Evolutionary conservation across 2,797 vertebrate species (phyloP).

Genomic region (Lophotriccus pileatus): DNA sequence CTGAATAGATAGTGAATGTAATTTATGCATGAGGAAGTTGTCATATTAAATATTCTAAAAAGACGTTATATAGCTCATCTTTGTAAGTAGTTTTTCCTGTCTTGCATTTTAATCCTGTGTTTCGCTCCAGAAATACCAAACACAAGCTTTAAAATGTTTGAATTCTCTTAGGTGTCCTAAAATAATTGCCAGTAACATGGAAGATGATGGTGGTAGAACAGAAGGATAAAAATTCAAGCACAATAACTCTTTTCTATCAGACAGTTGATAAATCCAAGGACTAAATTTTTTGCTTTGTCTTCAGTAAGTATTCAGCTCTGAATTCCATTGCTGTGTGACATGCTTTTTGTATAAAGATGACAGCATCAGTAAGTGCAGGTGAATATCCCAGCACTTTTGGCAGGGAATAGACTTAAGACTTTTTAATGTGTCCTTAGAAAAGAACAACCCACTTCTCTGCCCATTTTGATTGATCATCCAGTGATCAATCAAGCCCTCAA

Average conservation of each 20-base stretch:
- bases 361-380: neutral
- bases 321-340: fast-evolving
- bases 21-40: neutral
- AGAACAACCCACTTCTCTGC: neutral
- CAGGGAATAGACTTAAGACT: neutral
- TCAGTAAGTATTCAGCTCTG: neutral
- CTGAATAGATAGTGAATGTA: neutral
- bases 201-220: neutral
- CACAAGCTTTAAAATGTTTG: neutral
- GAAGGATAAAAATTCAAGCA: neutral
- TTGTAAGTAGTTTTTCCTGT: neutral
- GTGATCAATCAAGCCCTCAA: neutral
- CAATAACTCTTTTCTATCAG: neutral
- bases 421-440: neutral
- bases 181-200: neutral
- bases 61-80: neutral
- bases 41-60: neutral
- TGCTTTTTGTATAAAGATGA: neutral
- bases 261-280: neutral
- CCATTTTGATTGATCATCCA: neutral
- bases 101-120: neutral
- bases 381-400: neutral
- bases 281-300: neutral
- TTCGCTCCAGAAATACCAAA: neutral
- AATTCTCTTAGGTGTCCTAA: neutral